Evolutionary conservation across 2,888 invertebrate species (phyloP).

Genomic region (Halocaridina rubra): DNA sequence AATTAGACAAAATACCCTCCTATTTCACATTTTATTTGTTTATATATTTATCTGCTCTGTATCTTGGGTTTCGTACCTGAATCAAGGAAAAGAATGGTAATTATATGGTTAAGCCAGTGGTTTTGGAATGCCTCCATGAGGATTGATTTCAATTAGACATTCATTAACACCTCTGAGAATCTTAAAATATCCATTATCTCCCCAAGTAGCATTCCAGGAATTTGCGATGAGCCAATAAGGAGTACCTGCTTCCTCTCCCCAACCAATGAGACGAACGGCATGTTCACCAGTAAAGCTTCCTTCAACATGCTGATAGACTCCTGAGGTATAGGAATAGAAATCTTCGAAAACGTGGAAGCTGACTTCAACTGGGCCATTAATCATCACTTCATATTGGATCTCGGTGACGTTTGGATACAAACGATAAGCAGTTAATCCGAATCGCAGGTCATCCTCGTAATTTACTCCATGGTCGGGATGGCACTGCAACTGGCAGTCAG

Average conservation of each 20-base stretch:
- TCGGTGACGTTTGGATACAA: conserved; percentile 75
- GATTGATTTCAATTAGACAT: neutral
- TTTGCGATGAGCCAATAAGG: conserved; percentile 73
- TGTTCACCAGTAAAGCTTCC: conserved; percentile 6
- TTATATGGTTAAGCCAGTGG: no score
- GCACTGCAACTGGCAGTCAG: conserved; percentile 80
- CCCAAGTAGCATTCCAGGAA: conserved; percentile 74
- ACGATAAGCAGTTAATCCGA: conserved; percentile 74
- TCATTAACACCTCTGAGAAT: conserved; percentile 69
- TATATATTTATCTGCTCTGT: no score
- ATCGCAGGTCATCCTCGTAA: conserved; percentile 82
- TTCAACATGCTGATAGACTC: conserved; percentile 77
- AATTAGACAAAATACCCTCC: no score
- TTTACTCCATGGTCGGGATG: conserved; percentile 76
- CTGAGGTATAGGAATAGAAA: conserved; percentile 83
- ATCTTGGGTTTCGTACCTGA: no score
- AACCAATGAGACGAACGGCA: conserved; percentile 31
- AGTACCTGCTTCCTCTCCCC: conserved; percentile 66
- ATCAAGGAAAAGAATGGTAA: no score
- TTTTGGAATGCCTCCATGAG: neutral
- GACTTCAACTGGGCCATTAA: conserved; percentile 89
- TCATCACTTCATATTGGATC: conserved; percentile 84
- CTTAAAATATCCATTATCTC: conserved; percentile 72
- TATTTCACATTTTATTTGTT: no score
- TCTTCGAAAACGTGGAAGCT: conserved; percentile 89